These are phyloP conservation scores for Rhingia campestris DNA, from an alignment of 2,888 invertebrate species.

Conservation along the genomic window DNA sequence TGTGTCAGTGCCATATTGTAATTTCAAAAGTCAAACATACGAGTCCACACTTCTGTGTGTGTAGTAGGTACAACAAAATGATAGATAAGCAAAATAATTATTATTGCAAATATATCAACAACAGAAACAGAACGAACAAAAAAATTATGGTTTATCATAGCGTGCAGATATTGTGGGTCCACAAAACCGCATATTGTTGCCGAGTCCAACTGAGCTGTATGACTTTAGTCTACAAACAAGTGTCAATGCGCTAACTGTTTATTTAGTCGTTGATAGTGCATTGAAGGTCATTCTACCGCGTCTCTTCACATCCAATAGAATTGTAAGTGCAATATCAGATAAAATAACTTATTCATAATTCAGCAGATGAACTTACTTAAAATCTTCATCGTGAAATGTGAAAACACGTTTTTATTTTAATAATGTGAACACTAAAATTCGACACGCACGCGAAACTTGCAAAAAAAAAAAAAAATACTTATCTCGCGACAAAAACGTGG, in stretches of 20 bases:
- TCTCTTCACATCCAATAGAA: neutral
- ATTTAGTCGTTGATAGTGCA: constrained; percentile 9
- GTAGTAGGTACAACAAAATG: neutral
- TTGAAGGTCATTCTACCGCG: constrained; percentile 10
- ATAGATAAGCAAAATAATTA: constrained; percentile 38
- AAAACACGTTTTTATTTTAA: constrained; percentile 15
- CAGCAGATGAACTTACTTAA: constrained; percentile 50
- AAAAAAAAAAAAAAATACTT: neutral
- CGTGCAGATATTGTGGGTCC: constrained; percentile 16
- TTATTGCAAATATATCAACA: constrained; percentile 34
- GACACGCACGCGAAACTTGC: neutral
- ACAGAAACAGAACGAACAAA: neutral
- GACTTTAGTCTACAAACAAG: constrained; percentile 56
- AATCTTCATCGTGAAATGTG: constrained; percentile 58
- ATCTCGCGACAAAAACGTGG: constrained; percentile 3
- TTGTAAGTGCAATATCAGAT: constrained; percentile 18
- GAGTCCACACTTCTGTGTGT: neutral
- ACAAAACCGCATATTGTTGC: neutral
- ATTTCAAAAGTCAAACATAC: neutral
- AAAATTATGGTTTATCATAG: constrained; percentile 31
- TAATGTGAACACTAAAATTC: neutral
- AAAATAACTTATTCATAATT: constrained; percentile 20
- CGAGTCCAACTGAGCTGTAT: neutral
- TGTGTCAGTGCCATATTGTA: constrained; percentile 4
- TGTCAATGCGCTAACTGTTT: constrained; percentile 52